Evolutionary conservation across 1,140 invertebrate genomes (phyloP).

Genomic region (Bombus vancouverensis): DNA sequence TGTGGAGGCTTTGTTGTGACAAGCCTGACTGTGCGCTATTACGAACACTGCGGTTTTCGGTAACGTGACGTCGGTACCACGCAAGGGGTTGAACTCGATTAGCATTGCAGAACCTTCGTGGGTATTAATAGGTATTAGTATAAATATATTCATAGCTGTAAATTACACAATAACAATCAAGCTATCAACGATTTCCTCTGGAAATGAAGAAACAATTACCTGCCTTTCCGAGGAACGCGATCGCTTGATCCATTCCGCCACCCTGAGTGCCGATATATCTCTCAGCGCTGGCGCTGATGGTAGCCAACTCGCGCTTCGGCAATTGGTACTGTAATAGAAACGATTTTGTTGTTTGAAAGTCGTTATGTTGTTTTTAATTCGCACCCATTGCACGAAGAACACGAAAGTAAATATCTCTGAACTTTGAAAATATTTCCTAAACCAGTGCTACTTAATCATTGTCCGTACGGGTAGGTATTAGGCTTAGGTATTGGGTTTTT

Average conservation of each 20-base stretch:
- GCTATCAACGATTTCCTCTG: neutral
- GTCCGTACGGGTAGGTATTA: no score
- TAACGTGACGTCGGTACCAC: constrained; percentile 89
- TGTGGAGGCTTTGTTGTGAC: constrained; percentile 97
- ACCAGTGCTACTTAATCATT: no score
- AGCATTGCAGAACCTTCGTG: constrained; percentile 90
- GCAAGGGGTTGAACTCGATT: constrained; percentile 97
- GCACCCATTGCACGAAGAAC: neutral
- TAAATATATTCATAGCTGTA: neutral
- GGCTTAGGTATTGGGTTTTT: no score
- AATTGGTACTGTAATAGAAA: constrained; percentile 76
- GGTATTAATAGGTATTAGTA: neutral
- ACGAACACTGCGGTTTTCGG: constrained; percentile 94
- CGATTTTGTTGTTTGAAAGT: neutral
- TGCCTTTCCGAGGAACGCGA: constrained; percentile 94
- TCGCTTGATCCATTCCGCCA: constrained; percentile 99
- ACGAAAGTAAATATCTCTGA: neutral
- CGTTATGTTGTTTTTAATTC: neutral
- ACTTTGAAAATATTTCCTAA: neutral
- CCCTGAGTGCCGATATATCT: constrained; percentile 97
- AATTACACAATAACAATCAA: neutral
- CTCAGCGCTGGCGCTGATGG: constrained; percentile 94
- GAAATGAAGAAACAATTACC: constrained; percentile 82
- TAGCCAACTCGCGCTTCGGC: constrained; percentile 90
- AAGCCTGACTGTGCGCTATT: constrained; percentile 94